Percentiles rank a stretch among this genome's conserved stretches.
phyloP scores from a whole-genome alignment of 2,888 invertebrate species.

The Vandiemenella viatica region DNA sequence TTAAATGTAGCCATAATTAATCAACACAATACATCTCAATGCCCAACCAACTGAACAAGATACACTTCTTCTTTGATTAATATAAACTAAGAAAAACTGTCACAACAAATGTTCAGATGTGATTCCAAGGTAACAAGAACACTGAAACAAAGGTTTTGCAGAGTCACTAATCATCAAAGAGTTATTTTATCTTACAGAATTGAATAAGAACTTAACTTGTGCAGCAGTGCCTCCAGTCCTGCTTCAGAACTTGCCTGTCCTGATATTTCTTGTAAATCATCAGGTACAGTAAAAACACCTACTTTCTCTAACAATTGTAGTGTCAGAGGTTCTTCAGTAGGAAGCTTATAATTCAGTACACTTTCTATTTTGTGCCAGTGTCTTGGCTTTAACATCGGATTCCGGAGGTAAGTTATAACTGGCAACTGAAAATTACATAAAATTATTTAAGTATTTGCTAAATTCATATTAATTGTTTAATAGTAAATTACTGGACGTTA shows the following conservation, averaged over 20 bases:
- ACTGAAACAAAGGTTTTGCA: too few relatives aligned
- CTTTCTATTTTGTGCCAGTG: conserved; percentile 77
- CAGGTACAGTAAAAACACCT: conserved; percentile 56
- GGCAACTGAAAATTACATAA: conserved; percentile 32
- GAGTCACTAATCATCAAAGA: too few relatives aligned
- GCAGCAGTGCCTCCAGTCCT: conserved; percentile 61
- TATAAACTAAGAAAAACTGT: too few relatives aligned
- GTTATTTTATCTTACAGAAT: too few relatives aligned
- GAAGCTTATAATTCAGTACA: conserved; percentile 55
- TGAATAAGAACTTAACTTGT: conserved; percentile 51
- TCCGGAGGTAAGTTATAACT: conserved; percentile 63
- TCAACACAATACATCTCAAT: too few relatives aligned
- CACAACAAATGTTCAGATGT: too few relatives aligned
- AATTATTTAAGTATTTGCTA: background rate
- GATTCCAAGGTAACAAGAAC: too few relatives aligned
- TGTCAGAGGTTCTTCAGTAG: conserved; percentile 48
- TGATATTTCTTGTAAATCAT: conserved; percentile 68
- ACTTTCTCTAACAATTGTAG: conserved; percentile 52
- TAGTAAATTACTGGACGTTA: background rate
- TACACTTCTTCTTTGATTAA: too few relatives aligned
- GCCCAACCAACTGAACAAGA: too few relatives aligned
- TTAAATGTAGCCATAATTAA: too few relatives aligned
- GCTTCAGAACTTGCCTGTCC: conserved; percentile 80
- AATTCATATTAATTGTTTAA: background rate
- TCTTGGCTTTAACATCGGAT: conserved; percentile 58